A percentile compares a stretch with the other conserved stretches of the same genome.
Evolutionary conservation across 2,797 vertebrate genomes (phyloP).

Genomic region (Scyliorhinus canicula): DNA sequence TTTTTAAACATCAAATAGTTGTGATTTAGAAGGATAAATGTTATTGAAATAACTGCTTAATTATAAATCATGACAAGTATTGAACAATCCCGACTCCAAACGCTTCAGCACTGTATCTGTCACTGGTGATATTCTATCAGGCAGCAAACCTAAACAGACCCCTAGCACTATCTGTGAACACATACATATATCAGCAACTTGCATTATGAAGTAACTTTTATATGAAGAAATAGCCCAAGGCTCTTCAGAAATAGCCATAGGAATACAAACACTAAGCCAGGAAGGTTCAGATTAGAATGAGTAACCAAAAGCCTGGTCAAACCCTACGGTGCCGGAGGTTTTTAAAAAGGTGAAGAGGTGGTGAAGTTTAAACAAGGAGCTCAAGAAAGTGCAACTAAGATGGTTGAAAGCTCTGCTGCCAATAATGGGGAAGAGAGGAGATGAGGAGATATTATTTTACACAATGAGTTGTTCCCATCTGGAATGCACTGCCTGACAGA

Average conservation of each 20-base stretch:
- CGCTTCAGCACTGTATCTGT: neutral
- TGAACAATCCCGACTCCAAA: neutral
- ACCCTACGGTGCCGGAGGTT: too few relatives aligned
- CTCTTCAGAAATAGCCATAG: neutral
- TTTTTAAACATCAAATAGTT: neutral
- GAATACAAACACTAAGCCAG: neutral
- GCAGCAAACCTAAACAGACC: neutral
- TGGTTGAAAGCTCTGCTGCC: neutral
- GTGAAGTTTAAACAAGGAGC: neutral
- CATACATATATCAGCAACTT: neutral
- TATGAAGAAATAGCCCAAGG: neutral
- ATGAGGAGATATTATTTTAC: neutral
- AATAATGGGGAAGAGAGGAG: neutral
- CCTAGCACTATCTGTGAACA: neutral
- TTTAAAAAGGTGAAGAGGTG: neutral
- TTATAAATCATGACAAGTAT: neutral
- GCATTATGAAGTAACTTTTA: neutral
- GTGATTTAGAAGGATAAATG: neutral
- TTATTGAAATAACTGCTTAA: neutral
- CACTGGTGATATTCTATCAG: neutral
- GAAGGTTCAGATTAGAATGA: too few relatives aligned
- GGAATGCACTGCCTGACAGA: neutral
- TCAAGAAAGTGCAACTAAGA: neutral
- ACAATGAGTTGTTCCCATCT: neutral
- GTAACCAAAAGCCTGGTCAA: neutral